Base-by-base conservation (phyloP, 1,140 invertebrate genomes). In the Euwallacea fornicatus region DNA sequence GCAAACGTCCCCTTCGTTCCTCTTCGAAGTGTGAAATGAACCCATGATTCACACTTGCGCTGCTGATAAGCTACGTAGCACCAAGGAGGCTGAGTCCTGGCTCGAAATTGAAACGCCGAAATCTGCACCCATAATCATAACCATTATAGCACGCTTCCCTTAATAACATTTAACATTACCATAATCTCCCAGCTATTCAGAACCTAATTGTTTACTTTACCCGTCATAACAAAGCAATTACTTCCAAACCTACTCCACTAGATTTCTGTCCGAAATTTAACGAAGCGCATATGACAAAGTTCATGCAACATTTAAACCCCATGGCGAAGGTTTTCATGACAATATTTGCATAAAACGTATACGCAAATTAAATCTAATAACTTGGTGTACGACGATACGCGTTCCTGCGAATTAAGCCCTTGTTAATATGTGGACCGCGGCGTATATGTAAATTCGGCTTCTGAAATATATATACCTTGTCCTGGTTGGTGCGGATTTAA, bases 281-380 rank as follows among this genome's bases (percentile, higher is more conserved):
- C 50, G 63, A 66, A 55, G 63, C 63, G 50, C 63, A 66, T 55
- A 55, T 55, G 63, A 53, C 50, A 55, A 13, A 55, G 63, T 66
- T 66, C 53, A 7, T 44, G 64, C 54, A 56, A 13, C 42, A 44
- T 44, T 66, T 44, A 61, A 62, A 62, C 67, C 66, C 67, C 42
- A 58, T 42, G 50, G 13, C 15, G 60, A 54, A 54, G 59, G 67
- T 69, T 69, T 69, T 69, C 59, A 69, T 69, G 59, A 62, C 67
- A 62, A 62, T 63, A 71, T 71, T 71, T 71, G 62, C 69, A 71
- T 71, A 71, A 66, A 59, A 71, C 63, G 44, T 66, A 60, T 33
- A 60, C 62, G 69, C 69, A 71, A 71, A 71, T 71, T 71, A 71
- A 71, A 66, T 71, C 54, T 60, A 71, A 71, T 71, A 71, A 66